Evolutionary conservation across 2,888 invertebrate species (phyloP).

Genomic region (Cataglyphis altisquamis): DNA sequence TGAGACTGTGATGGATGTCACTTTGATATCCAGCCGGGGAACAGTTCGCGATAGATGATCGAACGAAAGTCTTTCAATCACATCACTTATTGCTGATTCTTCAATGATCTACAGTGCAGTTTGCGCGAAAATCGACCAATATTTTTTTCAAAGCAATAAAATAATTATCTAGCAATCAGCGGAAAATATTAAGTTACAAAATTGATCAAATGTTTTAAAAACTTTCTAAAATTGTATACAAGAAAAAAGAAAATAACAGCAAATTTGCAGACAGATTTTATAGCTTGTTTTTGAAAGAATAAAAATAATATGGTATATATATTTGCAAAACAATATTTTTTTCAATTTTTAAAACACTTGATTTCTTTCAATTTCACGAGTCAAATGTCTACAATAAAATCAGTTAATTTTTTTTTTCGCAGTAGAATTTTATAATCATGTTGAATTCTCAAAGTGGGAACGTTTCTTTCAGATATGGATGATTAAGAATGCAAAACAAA

Average conservation of each 20-base stretch:
- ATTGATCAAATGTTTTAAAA: background rate
- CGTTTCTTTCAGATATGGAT: background rate
- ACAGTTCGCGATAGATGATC: conserved; percentile 51
- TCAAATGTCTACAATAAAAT: too few species aligned
- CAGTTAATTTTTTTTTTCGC: background rate
- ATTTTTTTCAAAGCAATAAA: background rate
- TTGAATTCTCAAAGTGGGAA: background rate
- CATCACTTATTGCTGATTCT: conserved; percentile 1
- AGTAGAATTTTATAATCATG: background rate
- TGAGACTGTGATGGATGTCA: conserved; percentile 83
- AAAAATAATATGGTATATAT: too few species aligned
- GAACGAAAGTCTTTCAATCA: conserved; percentile 70
- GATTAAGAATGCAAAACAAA: background rate
- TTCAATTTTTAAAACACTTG: too few species aligned
- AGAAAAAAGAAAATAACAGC: background rate
- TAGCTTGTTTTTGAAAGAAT: too few species aligned
- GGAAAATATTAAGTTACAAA: background rate
- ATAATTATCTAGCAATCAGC: background rate
- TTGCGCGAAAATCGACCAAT: background rate
- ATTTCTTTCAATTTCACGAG: too few species aligned
- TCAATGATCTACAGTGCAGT: background rate
- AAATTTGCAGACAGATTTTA: background rate
- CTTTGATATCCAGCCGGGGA: conserved; percentile 68
- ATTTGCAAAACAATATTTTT: too few species aligned
- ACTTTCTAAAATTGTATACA: background rate